These are phyloP conservation scores for Galagoides demidoff DNA, from an alignment of 2,797 vertebrate species.

Conservation along the genomic window DNA sequence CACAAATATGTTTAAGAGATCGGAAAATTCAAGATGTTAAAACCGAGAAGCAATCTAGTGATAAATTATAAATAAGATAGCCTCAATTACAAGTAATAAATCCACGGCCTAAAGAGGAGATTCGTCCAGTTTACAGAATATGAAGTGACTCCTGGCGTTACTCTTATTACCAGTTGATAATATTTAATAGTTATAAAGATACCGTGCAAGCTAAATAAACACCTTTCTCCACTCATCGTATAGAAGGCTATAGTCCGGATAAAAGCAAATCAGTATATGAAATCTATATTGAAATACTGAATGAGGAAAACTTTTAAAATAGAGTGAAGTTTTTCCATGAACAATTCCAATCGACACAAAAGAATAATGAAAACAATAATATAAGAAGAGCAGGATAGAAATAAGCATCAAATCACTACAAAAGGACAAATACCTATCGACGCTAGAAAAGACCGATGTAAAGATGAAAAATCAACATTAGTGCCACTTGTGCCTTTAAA, in stretches of 20 bases:
- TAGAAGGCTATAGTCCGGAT: neutral
- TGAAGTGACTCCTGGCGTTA: conserved; percentile 16
- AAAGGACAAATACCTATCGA: neutral
- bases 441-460: neutral
- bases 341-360: neutral
- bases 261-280: neutral
- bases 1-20: neutral
- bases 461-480: neutral
- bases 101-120: neutral
- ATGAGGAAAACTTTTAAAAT: conserved; percentile 10
- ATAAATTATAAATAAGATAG: conserved; percentile 1
- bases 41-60: neutral
- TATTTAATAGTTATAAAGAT: neutral
- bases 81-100: conserved; percentile 25
- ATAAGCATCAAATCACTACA: neutral
- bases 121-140: conserved; percentile 43
- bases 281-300: neutral
- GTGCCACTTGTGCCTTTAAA: neutral
- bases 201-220: conserved; percentile 21
- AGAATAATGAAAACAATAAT: neutral
- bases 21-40: conserved; percentile 14
- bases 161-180: conserved; percentile 27
- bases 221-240: neutral
- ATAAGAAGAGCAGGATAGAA: neutral
- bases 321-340: neutral